These are phyloP conservation scores for Dasysyrphus albostriatus DNA, from an alignment of 2,888 invertebrate species.

Conservation along the genomic window DNA sequence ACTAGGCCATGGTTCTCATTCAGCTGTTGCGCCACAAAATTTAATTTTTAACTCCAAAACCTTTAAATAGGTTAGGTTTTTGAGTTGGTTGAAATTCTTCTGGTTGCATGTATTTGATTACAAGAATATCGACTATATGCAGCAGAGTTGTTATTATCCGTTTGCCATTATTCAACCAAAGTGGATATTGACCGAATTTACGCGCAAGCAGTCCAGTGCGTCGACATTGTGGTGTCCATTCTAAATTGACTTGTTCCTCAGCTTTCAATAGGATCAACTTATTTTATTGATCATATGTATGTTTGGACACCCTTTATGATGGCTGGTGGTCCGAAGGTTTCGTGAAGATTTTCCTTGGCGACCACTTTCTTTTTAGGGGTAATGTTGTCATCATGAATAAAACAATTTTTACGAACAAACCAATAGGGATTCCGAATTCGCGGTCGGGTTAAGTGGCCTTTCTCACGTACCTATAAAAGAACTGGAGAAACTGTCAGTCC, in stretches of 20 bases:
- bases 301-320: slow-evolving; percentile 83
- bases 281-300: slow-evolving; percentile 82
- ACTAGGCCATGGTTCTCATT: too few species aligned
- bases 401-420: slow-evolving; percentile 88
- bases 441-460: slow-evolving; percentile 84
- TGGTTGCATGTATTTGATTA: slow-evolving; percentile 95
- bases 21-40: too few species aligned
- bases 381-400: slow-evolving; percentile 87
- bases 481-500: slow-evolving; percentile 67
- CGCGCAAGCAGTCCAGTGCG: slow-evolving; percentile 94
- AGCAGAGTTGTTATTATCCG: too few species aligned
- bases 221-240: slow-evolving; percentile 88
- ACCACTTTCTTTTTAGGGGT: slow-evolving; percentile 92
- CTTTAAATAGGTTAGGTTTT: slow-evolving; percentile 89
- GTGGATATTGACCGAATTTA: too few species aligned
- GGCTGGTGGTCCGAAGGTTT: slow-evolving; percentile 86
- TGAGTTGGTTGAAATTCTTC: slow-evolving; percentile 88
- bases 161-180: too few species aligned
- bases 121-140: too few species aligned
- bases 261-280: slow-evolving; percentile 85
- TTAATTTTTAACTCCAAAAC: too few species aligned
- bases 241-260: slow-evolving; percentile 82
- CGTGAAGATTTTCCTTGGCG: slow-evolving; percentile 90
- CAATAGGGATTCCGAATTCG: slow-evolving; percentile 89
- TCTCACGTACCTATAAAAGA: slow-evolving; percentile 81